Percentiles rank a stretch among this genome's conserved stretches.
Conservation (phyloP, 2,113 vertebrate genomes). For the Cephalopterus ornatus region DNA sequence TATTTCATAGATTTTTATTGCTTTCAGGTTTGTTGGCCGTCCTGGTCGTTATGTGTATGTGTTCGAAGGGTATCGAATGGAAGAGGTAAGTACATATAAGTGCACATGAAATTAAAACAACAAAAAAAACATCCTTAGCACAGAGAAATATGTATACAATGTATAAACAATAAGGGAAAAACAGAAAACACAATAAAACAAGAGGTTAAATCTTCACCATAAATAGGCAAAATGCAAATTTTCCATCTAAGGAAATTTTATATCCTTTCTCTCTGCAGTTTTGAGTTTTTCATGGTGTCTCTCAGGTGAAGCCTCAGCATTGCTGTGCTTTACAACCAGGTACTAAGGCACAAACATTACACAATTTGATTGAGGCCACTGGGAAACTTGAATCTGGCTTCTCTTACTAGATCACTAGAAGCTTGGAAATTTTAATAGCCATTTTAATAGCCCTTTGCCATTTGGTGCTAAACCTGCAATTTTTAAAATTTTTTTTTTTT, state of each 20-base stretch:
- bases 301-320: background rate
- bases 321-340: background rate
- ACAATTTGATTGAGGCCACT: background rate
- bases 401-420: background rate
- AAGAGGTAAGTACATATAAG: constrained; percentile 80
- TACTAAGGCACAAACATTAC: background rate
- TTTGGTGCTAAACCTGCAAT: background rate
- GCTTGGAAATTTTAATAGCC: background rate
- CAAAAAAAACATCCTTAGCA: background rate
- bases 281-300: background rate
- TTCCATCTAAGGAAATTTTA: background rate
- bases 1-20: background rate
- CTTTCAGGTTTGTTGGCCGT: constrained; percentile 88
- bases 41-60: constrained; percentile 92
- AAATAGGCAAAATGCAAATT: background rate
- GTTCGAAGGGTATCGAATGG: constrained; percentile 91
- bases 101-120: background rate
- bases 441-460: background rate
- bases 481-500: no score
- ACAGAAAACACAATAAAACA: background rate
- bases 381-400: background rate
- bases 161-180: background rate
- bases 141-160: background rate
- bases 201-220: background rate
- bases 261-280: background rate